Base-by-base conservation (phyloP, 2,888 invertebrate species). In the Lordiphosa fenestrarum region DNA sequence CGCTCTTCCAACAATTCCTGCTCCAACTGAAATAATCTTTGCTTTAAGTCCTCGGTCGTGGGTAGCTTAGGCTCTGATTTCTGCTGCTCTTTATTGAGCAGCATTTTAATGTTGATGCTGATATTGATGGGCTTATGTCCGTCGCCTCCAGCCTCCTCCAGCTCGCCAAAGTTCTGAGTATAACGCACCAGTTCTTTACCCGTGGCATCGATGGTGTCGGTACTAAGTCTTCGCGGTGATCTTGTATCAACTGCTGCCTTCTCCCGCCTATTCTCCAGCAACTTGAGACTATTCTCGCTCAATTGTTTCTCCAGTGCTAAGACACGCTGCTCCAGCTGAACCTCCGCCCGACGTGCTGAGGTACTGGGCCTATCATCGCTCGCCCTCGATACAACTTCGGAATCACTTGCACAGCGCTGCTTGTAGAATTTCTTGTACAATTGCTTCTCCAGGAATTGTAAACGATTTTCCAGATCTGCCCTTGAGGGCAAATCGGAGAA, bases 321-420 rank as follows among this genome's bases (percentile, higher is more conserved):
- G 4, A 88, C 87, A 10, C 87, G 87, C 25, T 80, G 68, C 50
- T 87, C 87, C 50, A 87, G 71, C 33, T 68, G 72, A 4, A 30
- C 65, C n/a, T 78, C 73, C 4, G 63, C 69, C 19, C 70, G 73
- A 4, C 53, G 64, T 4, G 44, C 33, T 33, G 84, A 86, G 15
- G 85, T 86, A 55, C 71, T 73, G 30, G 85, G 86, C 53, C 36
- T 58, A 3, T 80, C 66, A 23, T 54, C 57, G 33, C 48, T 62
- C 25, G 23, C 53, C 41, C 66, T 73, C 48, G 87, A 87, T 87
- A 88, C 80, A 72, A 87, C 87, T 77, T 87, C 87, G 87, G 87
- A 87, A 88, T 87, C 87, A 87, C 87, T 87, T 87, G 87, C 86
- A 85, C 87, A 83, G 85, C 87, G 88, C 87, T 86, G 87, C 87